phyloP scores from a whole-genome alignment of 2,797 vertebrate genomes.

The Acrocephalus scirpaceus region DNA sequence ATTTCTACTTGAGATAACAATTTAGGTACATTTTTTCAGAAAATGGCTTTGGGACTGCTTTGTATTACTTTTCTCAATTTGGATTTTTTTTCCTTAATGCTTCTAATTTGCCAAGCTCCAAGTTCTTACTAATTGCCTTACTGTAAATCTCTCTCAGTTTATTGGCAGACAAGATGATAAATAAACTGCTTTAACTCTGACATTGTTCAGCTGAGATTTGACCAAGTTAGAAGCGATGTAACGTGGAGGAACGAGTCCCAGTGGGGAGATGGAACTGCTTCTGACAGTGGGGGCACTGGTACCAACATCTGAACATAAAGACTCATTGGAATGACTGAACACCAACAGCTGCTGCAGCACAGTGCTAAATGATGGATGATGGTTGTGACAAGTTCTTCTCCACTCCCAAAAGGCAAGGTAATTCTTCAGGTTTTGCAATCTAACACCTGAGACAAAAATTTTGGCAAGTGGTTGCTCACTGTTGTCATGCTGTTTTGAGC shows the following conservation, averaged over 20 bases:
- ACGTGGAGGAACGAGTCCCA: background rate
- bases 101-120: background rate
- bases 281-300: background rate
- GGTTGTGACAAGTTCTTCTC: background rate
- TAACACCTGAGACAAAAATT: background rate
- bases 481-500: background rate
- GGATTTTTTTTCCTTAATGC: background rate
- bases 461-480: background rate
- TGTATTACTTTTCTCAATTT: background rate
- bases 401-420: background rate
- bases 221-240: background rate
- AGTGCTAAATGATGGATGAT: background rate
- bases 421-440: background rate
- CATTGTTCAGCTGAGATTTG: background rate
- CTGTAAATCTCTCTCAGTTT: background rate
- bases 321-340: background rate
- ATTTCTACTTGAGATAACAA: background rate
- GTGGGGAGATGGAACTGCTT: background rate
- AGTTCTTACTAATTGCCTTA: background rate
- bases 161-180: background rate
- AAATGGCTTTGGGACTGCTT: fast-evolving
- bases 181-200: background rate
- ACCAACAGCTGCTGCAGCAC: background rate
- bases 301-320: background rate
- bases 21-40: background rate